A percentile compares a stretch with the other conserved stretches of the same genome.
phyloP scores from a whole-genome alignment of 2,888 invertebrate genomes.

The Disparrhopalites patrizii region DNA sequence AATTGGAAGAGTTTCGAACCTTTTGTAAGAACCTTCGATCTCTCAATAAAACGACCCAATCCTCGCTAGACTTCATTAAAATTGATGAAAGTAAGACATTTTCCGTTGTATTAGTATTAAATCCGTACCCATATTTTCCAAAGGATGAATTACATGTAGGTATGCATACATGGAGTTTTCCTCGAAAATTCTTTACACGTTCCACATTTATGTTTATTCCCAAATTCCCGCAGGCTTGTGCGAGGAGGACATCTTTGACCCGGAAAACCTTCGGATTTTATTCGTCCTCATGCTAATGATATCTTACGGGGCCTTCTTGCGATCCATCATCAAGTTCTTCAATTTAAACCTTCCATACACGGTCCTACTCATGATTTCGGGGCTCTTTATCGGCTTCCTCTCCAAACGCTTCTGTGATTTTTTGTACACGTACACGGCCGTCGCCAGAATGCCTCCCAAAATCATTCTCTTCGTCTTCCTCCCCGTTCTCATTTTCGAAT shows the following conservation, averaged over 20 bases:
- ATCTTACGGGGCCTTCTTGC: constrained; percentile 35
- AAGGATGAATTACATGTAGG: too few relatives aligned
- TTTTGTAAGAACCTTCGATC: constrained; percentile 7
- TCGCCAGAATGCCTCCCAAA: constrained; percentile 35
- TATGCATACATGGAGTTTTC: too few relatives aligned
- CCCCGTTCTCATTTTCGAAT: constrained; percentile 46
- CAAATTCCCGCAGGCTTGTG: neutral
- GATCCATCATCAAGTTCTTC: constrained; percentile 25
- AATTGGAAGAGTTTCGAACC: neutral
- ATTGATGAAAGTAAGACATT: too few relatives aligned
- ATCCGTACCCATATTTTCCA: too few relatives aligned
- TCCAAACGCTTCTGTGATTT: constrained; percentile 35
- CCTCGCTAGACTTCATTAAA: too few relatives aligned
- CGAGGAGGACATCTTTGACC: constrained; percentile 31
- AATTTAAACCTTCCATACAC: constrained; percentile 42
- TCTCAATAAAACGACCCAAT: too few relatives aligned
- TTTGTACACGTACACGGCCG: constrained; percentile 34
- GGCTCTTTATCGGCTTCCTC: constrained; percentile 39
- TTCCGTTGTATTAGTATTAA: too few relatives aligned
- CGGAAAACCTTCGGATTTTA: constrained; percentile 32
- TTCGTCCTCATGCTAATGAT: constrained; percentile 42
- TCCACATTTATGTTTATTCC: neutral
- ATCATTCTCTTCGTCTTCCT: constrained; percentile 43
- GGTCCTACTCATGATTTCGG: constrained; percentile 42
- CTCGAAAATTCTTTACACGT: too few relatives aligned